A percentile compares a stretch with the other conserved stretches of the same genome.
phyloP scores from a whole-genome alignment of 1,140 invertebrate genomes.

The Hormaphis cornu region DNA sequence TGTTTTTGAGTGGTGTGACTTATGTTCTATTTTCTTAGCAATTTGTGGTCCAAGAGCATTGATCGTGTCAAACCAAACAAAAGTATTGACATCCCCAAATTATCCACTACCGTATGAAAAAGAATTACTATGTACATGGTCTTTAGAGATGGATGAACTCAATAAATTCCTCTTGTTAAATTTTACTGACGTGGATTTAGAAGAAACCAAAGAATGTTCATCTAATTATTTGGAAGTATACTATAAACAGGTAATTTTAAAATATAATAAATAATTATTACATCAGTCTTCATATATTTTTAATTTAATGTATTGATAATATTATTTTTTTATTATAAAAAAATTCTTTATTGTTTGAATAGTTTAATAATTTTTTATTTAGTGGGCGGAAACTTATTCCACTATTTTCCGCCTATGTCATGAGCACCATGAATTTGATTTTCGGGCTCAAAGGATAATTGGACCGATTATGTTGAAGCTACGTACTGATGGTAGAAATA shows the following conservation, averaged over 20 bases:
- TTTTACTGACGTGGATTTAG: neutral
- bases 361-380: too few relatives aligned
- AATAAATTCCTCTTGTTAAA: neutral
- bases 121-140: neutral
- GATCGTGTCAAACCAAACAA: neutral
- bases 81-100: neutral
- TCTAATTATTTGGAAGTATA: slow-evolving; percentile 13
- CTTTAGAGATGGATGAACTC: neutral
- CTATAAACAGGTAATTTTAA: neutral
- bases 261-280: neutral
- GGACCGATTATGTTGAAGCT: neutral
- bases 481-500: neutral
- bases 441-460: neutral
- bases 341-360: neutral
- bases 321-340: neutral
- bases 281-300: too few relatives aligned
- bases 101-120: neutral
- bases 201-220: neutral
- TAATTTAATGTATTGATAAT: too few relatives aligned
- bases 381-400: neutral
- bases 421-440: neutral
- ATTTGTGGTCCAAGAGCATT: neutral
- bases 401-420: neutral
- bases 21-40: neutral
- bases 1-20: too few relatives aligned